Evolutionary conservation across 2,888 invertebrate genomes (phyloP).

Genomic region (Muscina levida): DNA sequence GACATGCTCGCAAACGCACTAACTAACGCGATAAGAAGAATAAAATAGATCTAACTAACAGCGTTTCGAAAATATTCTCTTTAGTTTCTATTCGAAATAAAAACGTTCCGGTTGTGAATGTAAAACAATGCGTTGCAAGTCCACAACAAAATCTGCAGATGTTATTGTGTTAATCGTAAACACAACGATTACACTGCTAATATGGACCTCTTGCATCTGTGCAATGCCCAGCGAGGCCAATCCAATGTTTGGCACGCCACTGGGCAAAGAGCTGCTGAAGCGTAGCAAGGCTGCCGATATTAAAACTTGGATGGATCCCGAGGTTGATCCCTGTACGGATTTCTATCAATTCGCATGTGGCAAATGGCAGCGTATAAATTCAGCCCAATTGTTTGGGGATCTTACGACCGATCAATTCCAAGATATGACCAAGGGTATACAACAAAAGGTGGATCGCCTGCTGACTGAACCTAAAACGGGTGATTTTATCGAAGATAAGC

Average conservation of each 20-base stretch:
- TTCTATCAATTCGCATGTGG: constrained; percentile 93
- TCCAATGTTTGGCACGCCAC: not conserved
- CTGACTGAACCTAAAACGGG: constrained; percentile 54
- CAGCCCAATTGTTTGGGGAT: constrained; percentile 71
- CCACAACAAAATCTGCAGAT: not conserved
- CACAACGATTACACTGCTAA: not conserved
- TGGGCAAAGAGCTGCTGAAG: constrained; percentile 81
- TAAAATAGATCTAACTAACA: not conserved
- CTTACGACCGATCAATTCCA: constrained; percentile 70
- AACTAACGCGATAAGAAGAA: not conserved
- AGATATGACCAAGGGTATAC: constrained; percentile 69
- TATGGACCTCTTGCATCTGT: not conserved
- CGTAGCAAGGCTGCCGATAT: constrained; percentile 85
- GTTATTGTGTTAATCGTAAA: not conserved
- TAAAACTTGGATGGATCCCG: constrained; percentile 86
- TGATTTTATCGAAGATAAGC: constrained; percentile 67
- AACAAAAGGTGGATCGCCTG: constrained; percentile 67
- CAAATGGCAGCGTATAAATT: constrained; percentile 83
- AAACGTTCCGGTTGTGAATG: not conserved
- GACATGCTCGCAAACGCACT: not conserved
- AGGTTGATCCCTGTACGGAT: constrained; percentile 88
- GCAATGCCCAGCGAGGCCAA: not conserved
- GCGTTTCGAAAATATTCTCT: not conserved
- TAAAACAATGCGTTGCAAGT: not conserved
- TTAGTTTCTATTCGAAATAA: not conserved